Evolutionary conservation across 1,140 invertebrate genomes (phyloP).

Genomic region (Neotoxoptera formosana): DNA sequence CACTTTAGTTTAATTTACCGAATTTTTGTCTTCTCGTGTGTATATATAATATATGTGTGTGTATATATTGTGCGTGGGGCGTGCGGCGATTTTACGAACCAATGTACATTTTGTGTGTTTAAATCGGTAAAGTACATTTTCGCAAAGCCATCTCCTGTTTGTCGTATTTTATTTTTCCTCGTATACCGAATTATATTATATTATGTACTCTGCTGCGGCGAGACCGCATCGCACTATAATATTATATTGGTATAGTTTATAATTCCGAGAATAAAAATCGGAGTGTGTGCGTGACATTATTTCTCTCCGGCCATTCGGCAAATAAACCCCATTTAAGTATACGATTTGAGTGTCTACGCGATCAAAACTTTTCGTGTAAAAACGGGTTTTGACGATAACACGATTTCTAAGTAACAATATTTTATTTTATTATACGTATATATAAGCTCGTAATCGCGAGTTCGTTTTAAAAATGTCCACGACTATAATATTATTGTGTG

Average conservation of each 20-base stretch:
- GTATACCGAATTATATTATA: neutral
- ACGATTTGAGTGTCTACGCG: neutral
- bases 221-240: neutral
- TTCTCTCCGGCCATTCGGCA: neutral
- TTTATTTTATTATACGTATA: neutral
- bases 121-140: neutral
- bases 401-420: neutral
- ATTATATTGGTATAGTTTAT: neutral
- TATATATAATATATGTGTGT: no score
- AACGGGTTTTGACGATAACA: neutral
- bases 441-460: neutral
- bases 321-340: neutral
- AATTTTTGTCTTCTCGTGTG: neutral
- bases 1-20: slow-evolving; percentile 20
- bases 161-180: neutral
- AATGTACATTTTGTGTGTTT: neutral
- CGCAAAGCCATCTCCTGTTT: neutral
- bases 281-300: neutral
- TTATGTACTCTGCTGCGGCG: neutral
- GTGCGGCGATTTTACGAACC: neutral
- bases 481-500: neutral
- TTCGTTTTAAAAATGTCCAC: neutral
- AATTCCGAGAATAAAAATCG: neutral
- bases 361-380: no score
- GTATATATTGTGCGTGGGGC: neutral